Evolutionary conservation across 1,140 invertebrate species (phyloP).

Genomic region (Solenopsis fugax): DNA sequence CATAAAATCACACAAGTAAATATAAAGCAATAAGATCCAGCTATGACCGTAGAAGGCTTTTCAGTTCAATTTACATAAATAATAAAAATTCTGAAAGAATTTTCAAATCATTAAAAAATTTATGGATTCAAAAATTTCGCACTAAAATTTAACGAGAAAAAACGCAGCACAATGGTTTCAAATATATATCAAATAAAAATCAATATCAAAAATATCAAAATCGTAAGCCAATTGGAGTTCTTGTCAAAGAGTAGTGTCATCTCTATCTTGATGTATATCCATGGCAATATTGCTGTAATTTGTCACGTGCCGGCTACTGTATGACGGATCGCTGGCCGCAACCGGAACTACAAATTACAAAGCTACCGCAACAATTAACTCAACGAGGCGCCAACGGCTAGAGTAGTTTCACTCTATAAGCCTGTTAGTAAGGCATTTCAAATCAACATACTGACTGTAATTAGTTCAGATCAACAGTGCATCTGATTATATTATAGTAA

Average conservation of each 20-base stretch:
- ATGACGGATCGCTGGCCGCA: constrained; percentile 37
- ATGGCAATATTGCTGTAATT: constrained; percentile 40
- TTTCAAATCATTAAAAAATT: background rate
- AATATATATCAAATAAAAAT: background rate
- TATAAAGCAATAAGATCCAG: too few relatives aligned
- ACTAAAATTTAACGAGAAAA: background rate
- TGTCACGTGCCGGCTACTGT: constrained; percentile 26
- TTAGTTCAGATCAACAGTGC: constrained; percentile 9
- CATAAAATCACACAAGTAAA: too few relatives aligned
- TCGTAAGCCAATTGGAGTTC: background rate
- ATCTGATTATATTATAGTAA: background rate
- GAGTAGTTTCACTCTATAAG: constrained; percentile 21
- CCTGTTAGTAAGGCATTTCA: constrained; percentile 6
- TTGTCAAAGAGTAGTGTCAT: background rate
- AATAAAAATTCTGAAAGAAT: background rate
- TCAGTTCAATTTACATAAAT: too few relatives aligned
- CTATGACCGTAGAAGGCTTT: too few relatives aligned
- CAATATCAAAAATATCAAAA: background rate
- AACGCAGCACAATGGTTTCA: background rate
- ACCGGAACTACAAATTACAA: constrained; percentile 58
- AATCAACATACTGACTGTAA: background rate
- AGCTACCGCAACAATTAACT: constrained; percentile 56
- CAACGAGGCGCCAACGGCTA: constrained; percentile 34
- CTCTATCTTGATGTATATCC: constrained; percentile 14
- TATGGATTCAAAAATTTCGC: background rate